A percentile compares a stretch with the other conserved stretches of the same genome.
These are phyloP conservation scores for Acromyrmex heyeri DNA, from an alignment of 1,140 invertebrate genomes.

Conservation along the genomic window DNA sequence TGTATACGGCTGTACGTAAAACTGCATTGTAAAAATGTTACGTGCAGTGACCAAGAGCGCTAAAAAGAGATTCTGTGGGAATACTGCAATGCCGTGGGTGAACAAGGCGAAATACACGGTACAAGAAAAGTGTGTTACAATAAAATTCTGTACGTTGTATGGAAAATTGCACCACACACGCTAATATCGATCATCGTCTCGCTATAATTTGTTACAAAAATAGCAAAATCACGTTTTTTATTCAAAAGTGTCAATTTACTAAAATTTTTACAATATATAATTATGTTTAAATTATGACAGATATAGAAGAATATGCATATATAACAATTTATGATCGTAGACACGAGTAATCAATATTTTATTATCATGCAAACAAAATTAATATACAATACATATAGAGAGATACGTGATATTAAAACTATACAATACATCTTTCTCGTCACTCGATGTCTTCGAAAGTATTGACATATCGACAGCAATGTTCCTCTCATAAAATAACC, in stretches of 20 bases:
- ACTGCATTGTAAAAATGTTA: conserved; percentile 50
- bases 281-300: not conserved
- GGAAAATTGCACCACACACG: conserved; percentile 9
- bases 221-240: not conserved
- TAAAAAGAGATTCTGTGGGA: conserved; percentile 44
- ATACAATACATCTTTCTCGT: conserved; percentile 7
- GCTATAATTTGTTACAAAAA: not conserved
- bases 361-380: not conserved
- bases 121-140: conserved; percentile 56
- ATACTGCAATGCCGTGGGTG: conserved; percentile 1
- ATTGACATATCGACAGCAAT: not conserved
- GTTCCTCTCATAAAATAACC: conserved; percentile 1
- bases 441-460: not conserved
- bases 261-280: not conserved
- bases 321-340: not conserved
- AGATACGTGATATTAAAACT: not conserved
- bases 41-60: conserved; percentile 25
- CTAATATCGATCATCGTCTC: conserved; percentile 10
- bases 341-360: not conserved
- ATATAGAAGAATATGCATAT: not conserved
- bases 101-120: conserved; percentile 25
- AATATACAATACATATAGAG: not conserved
- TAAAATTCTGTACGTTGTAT: conserved; percentile 40
- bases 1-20: conserved; percentile 21
- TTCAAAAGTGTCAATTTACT: not conserved